Conservation (phyloP, 2,113 vertebrate species). For the Psammodynastes pulverulentus region DNA sequence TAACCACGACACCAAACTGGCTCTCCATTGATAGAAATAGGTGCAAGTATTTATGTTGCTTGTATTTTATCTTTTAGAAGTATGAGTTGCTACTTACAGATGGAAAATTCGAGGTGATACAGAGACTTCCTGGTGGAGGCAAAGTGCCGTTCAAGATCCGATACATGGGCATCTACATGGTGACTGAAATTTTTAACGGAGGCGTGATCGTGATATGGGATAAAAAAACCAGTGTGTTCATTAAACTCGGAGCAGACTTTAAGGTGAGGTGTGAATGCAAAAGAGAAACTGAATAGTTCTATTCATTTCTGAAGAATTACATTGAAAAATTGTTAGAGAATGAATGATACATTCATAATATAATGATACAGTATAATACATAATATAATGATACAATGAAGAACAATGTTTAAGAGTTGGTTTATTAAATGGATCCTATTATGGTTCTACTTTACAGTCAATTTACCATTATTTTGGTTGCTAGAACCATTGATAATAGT, state of each 20-base stretch:
- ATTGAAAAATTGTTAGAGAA: background rate
- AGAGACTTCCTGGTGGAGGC: constrained; percentile 55
- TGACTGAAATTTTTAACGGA: constrained; percentile 76
- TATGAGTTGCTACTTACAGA: constrained; percentile 82
- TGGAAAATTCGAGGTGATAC: constrained; percentile 73
- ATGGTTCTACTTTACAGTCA: background rate
- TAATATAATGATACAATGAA: background rate
- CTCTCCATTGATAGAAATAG: background rate
- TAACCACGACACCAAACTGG: background rate
- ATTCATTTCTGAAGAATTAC: background rate
- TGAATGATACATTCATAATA: background rate
- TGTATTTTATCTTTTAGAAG: constrained; percentile 63
- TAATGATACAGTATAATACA: background rate
- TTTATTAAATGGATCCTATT: background rate
- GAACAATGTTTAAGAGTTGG: background rate
- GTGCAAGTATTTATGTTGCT: background rate
- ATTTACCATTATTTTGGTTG: background rate
- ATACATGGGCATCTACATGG: constrained; percentile 85
- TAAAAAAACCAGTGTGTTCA: constrained; percentile 85
- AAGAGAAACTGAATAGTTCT: background rate
- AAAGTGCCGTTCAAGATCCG: constrained; percentile 71
- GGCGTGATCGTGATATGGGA: constrained; percentile 88
- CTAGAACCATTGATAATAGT: background rate
- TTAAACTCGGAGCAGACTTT: constrained; percentile 78
- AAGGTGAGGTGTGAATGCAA: constrained; percentile 71